Evolutionary conservation across 1,140 invertebrate genomes (phyloP).

Genomic region (Cotesia glomerata): DNA sequence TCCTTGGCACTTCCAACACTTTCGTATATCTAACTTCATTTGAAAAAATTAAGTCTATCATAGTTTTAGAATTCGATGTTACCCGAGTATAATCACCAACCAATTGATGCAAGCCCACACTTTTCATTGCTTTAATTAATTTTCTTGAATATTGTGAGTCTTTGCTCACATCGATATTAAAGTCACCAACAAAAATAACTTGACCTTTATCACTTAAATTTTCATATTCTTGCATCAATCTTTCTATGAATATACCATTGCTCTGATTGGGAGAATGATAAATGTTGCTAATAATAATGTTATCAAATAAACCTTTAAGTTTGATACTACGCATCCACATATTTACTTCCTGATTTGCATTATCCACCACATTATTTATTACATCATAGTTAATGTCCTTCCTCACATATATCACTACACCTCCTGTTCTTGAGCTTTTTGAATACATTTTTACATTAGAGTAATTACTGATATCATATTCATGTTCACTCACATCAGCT

Average conservation of each 20-base stretch:
- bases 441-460: conserved; percentile 3
- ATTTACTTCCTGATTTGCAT: not conserved
- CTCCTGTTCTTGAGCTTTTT: conserved; percentile 16
- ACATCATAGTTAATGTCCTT: conserved; percentile 22
- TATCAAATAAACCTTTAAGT: conserved; percentile 8
- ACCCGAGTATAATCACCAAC: conserved; percentile 25
- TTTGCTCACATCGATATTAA: conserved; percentile 26
- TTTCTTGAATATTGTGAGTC: conserved; percentile 27
- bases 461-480: conserved; percentile 23
- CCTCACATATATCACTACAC: conserved; percentile 23
- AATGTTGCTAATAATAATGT: not conserved
- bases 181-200: conserved; percentile 29
- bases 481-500: conserved; percentile 19
- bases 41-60: conserved; percentile 30
- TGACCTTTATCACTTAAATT: conserved; percentile 11
- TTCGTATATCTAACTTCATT: conserved; percentile 8
- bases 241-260: conserved; percentile 25
- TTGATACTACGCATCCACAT: conserved; percentile 4
- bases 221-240: conserved; percentile 16
- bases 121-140: conserved; percentile 15
- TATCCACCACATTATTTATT: conserved; percentile 12
- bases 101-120: conserved; percentile 26
- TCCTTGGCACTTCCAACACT: conserved; percentile 17
- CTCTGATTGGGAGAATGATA: conserved; percentile 27
- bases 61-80: conserved; percentile 23